Conservation (phyloP, 2,888 invertebrate species). For the Leucoma salicis region DNA sequence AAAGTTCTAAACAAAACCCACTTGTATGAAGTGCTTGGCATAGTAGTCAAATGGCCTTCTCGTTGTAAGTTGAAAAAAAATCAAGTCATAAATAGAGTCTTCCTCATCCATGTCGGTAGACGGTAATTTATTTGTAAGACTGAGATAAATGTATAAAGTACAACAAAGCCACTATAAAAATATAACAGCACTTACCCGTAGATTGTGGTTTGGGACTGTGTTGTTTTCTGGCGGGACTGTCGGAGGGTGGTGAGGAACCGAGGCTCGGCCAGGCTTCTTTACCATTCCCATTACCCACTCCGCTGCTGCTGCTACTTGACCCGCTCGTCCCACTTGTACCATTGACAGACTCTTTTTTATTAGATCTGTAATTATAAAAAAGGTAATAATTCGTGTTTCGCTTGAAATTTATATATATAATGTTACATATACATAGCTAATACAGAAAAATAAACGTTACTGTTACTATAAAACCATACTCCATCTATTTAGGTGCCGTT, state of each 20-base stretch:
- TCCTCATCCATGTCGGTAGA: too few relatives aligned
- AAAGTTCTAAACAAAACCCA: too few relatives aligned
- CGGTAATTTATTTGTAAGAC: too few relatives aligned
- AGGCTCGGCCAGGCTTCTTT: constrained; percentile 90
- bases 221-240: constrained; percentile 66
- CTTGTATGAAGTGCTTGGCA: too few relatives aligned
- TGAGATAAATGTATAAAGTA: too few relatives aligned
- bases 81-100: too few relatives aligned
- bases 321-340: constrained; percentile 41
- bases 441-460: not conserved
- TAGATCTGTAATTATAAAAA: constrained; percentile 55
- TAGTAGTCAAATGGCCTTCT: too few relatives aligned
- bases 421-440: not conserved
- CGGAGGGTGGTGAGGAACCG: constrained; percentile 79
- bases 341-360: constrained; percentile 58
- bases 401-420: not conserved
- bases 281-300: constrained; percentile 76
- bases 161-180: too few relatives aligned
- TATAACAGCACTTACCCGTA: constrained; percentile 39
- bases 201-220: constrained; percentile 65
- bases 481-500: too few relatives aligned
- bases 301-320: constrained; percentile 57
- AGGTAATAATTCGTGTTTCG: not conserved
- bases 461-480: not conserved
- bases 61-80: too few relatives aligned